phyloP scores from a whole-genome alignment of 2,888 invertebrate genomes.

The Eupithecia vulgata region DNA sequence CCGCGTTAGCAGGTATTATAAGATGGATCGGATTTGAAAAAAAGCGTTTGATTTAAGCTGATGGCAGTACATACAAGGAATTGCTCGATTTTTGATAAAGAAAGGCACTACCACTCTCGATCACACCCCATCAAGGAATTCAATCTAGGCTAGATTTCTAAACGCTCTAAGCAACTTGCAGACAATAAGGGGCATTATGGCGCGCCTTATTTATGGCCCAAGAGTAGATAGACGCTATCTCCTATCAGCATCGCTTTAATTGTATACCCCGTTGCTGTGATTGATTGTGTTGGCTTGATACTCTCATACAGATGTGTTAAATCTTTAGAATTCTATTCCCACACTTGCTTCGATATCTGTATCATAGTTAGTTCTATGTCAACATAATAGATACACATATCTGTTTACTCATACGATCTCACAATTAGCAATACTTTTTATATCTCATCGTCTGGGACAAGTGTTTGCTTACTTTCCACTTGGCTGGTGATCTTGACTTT shows the following conservation, averaged over 20 bases:
- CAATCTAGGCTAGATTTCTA: constrained; percentile 66
- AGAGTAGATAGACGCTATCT: constrained; percentile 34
- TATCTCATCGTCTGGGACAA: neutral
- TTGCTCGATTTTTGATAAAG: neutral
- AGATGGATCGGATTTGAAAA: neutral
- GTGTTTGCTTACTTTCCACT: constrained; percentile 1
- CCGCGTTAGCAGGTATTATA: neutral
- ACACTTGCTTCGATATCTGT: neutral
- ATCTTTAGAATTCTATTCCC: constrained; percentile 12
- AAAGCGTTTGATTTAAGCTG: neutral
- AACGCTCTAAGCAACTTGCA: constrained; percentile 56
- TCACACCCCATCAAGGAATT: constrained; percentile 54
- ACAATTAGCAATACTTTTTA: neutral
- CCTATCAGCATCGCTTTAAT: constrained; percentile 31
- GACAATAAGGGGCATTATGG: constrained; percentile 52
- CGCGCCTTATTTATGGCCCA: constrained; percentile 43
- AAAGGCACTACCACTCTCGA: constrained; percentile 3
- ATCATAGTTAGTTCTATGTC: neutral
- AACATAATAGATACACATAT: neutral
- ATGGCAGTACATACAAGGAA: neutral
- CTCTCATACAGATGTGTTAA: constrained; percentile 2
- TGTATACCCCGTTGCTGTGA: constrained; percentile 27
- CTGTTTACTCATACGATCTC: neutral
- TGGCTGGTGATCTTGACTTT: neutral
- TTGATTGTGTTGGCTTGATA: constrained; percentile 16